Conservation (phyloP, 2,113 vertebrate species). For the Nerophis lumbriciformis region DNA sequence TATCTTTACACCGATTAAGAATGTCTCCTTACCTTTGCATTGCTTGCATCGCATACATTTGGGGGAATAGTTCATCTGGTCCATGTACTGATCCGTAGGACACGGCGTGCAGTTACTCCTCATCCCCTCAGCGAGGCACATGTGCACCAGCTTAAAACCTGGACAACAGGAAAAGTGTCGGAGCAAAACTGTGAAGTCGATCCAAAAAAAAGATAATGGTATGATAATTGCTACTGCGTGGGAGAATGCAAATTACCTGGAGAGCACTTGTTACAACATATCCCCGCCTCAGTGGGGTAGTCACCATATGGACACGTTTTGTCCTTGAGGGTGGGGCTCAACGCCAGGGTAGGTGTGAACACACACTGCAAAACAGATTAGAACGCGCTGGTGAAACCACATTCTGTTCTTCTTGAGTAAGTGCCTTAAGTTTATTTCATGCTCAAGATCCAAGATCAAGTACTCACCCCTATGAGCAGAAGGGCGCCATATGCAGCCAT, state of each 20-base stretch:
- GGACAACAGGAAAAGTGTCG: conserved; percentile 10
- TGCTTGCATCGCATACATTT: conserved; percentile 40
- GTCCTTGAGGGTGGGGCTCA: not conserved
- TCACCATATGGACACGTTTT: conserved; percentile 3
- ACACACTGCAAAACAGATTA: conserved; percentile 39
- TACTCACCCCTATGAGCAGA: not conserved
- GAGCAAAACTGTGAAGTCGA: not conserved
- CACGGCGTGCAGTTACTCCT: conserved; percentile 48
- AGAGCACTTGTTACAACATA: conserved; percentile 68
- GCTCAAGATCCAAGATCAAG: not conserved
- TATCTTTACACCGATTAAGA: not conserved
- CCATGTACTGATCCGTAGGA: not conserved
- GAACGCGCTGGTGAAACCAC: not conserved
- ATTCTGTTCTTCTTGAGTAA: not conserved
- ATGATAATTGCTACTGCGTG: not conserved
- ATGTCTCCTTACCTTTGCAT: conserved; percentile 41
- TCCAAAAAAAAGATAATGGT: not conserved
- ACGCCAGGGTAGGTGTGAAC: not conserved
- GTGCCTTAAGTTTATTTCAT: not conserved
- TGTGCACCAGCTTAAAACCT: conserved; percentile 52
- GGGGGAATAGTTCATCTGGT: not conserved
- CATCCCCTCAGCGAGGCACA: not conserved
- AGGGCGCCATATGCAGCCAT: not conserved
- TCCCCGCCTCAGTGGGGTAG: not conserved
- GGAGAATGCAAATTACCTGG: conserved; percentile 46